Percentiles rank a stretch among this genome's conserved stretches.
These are phyloP conservation scores for Podilymbus podiceps DNA, from an alignment of 2,113 vertebrate species.

Conservation along the genomic window DNA sequence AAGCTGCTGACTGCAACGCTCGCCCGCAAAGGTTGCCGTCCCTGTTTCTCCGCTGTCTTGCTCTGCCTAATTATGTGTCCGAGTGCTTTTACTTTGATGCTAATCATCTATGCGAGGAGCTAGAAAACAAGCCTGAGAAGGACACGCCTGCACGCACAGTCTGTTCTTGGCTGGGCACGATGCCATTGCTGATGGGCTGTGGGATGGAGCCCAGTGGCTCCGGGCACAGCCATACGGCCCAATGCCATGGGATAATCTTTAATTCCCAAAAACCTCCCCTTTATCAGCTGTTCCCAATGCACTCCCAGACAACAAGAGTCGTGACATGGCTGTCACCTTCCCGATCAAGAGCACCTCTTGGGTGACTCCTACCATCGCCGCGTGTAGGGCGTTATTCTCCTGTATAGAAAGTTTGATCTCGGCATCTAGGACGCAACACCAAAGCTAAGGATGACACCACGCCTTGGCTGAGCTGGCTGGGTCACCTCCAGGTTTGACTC, in stretches of 20 bases:
- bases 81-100: constrained; percentile 35
- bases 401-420: neutral
- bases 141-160: neutral
- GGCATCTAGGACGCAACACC: neutral
- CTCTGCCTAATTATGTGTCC: constrained; percentile 42
- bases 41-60: constrained; percentile 18
- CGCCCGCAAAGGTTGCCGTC: neutral
- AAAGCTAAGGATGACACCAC: neutral
- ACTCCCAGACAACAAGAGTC: neutral
- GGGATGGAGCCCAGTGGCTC: neutral
- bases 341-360: neutral
- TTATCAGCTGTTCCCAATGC: neutral
- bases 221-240: neutral
- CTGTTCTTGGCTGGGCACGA: neutral
- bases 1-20: constrained; percentile 18
- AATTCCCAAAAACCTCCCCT: neutral
- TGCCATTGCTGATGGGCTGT: neutral
- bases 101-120: neutral
- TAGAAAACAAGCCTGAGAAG: neutral
- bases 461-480: neutral
- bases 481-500: neutral
- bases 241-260: neutral
- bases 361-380: neutral
- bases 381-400: neutral
- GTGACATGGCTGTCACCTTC: neutral